These are phyloP conservation scores for Epizoanthus scotinus DNA, from an alignment of 92 coral and sea anemone genomes.

Conservation along the genomic window DNA sequence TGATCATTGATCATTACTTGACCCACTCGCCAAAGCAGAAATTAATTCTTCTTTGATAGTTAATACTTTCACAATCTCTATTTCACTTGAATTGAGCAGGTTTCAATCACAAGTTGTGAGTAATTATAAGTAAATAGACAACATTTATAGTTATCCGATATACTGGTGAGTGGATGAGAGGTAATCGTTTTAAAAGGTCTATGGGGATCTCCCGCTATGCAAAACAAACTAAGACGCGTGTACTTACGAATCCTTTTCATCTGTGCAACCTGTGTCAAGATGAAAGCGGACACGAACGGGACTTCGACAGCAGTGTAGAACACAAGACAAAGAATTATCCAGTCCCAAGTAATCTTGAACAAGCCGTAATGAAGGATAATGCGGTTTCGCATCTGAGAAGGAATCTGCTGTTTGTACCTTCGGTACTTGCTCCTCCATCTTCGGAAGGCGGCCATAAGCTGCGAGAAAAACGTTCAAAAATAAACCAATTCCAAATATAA, in stretches of 20 bases:
- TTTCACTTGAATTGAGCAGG: no score
- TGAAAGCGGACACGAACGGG: conserved; percentile 88
- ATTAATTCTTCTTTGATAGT: no score
- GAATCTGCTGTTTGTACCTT: conserved; percentile 81
- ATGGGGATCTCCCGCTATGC: no score
- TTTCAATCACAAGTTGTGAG: no score
- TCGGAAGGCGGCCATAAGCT: conserved; percentile 96
- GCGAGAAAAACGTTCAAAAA: background rate
- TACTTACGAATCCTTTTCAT: conserved; percentile 41
- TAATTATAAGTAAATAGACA: no score
- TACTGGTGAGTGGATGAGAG: no score
- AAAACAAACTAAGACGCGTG: no score
- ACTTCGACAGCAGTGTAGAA: conserved; percentile 97
- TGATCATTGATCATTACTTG: no score
- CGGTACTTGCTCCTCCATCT: conserved; percentile 91
- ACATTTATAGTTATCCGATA: no score
- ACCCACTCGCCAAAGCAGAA: no score
- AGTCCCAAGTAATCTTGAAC: conserved; percentile 97
- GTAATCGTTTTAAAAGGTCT: no score
- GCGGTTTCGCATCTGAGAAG: conserved; percentile 92
- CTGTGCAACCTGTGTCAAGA: conserved; percentile 58
- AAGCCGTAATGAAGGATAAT: conserved; percentile 93
- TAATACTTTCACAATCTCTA: no score
- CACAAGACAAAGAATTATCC: conserved; percentile 86
- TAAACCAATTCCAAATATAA: background rate